Evolutionary conservation across 2,797 vertebrate genomes (phyloP), one percentile per base, ranked within the genome.

Genomic region (Buceros bicornis): DNA sequence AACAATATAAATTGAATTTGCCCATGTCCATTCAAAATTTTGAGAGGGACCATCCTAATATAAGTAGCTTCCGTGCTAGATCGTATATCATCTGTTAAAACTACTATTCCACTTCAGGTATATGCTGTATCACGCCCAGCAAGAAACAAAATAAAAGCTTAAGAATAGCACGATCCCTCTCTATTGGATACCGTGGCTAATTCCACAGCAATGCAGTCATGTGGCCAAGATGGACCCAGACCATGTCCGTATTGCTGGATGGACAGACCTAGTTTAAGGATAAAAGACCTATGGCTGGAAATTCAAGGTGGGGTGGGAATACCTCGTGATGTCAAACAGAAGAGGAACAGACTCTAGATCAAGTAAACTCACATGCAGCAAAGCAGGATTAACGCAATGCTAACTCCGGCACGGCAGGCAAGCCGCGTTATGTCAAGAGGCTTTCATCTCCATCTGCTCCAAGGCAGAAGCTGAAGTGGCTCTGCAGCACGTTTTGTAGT

Each of bases 391-490:
- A 64, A 37, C 45, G 31, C 3, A 40, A 18, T 57, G 42, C 10
- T 45, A 31, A 45, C 8, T 58, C 61, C 29, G 53, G 45, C 19
- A 48, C 33, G 72, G 26, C 25, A 61, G 31, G 16, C 2, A 1
- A 90, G 3, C 2, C 15, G 11, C 10, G 12, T 13, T 54, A 7
- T 47, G 5, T 80, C 33, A 61, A 37, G 25, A 69, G 28, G 24
- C 25, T 61, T 72, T 0, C 0, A 42, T 42, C 14, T 29, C 28
- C 3, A 1, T 37, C 19, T 45, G 10, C 43, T 70, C 25, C 13
- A 29, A 72, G 33, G 37, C 19, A 66, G 56, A 83, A 73, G 37
- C 13, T 48, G 60, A 69, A 54, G 43, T 29, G 18, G 10, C 28
- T 61, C 43, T 58, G 25, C 28, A 62, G 17, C 42, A 11, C 8